A percentile compares a stretch with the other conserved stretches of the same genome.
These are phyloP conservation scores for Clytia hemisphaerica DNA, from an alignment of 30 jellyfish, hydroid and myxozoan genomes.

Conservation along the genomic window DNA sequence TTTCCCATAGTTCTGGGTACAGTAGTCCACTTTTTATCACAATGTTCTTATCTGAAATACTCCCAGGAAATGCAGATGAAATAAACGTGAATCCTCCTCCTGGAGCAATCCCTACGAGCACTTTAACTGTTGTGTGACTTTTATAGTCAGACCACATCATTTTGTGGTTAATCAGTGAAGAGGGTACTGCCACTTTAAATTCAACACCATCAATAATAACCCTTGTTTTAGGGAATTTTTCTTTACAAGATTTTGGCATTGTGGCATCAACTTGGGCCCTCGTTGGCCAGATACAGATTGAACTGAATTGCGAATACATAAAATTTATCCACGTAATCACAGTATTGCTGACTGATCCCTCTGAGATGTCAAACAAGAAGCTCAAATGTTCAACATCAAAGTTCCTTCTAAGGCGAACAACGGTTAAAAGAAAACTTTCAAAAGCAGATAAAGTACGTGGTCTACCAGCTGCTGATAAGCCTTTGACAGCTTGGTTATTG, in stretches of 20 bases:
- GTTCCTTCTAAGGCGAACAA: neutral
- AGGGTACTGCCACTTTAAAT: slow-evolving; percentile 2
- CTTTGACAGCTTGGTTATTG: neutral
- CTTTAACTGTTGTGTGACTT: no score
- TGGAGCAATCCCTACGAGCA: slow-evolving; percentile 47
- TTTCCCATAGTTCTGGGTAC: slow-evolving; percentile 5
- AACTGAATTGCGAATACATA: neutral
- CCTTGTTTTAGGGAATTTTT: neutral
- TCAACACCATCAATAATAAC: neutral
- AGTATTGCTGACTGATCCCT: neutral
- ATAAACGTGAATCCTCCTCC: slow-evolving; percentile 36
- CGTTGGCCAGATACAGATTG: neutral
- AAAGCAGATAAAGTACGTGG: neutral
- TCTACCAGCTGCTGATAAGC: neutral
- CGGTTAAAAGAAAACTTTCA: neutral
- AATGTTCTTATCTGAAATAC: slow-evolving; percentile 10
- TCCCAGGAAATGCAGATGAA: slow-evolving; percentile 36
- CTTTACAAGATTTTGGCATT: neutral
- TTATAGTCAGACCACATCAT: no score
- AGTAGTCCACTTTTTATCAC: slow-evolving; percentile 21
- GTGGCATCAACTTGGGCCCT: neutral
- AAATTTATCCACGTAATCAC: neutral
- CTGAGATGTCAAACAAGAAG: neutral
- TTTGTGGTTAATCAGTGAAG: no score
- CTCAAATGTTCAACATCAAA: neutral